Base-by-base conservation (phyloP, 2,888 invertebrate species). In the Leucoma salicis region DNA sequence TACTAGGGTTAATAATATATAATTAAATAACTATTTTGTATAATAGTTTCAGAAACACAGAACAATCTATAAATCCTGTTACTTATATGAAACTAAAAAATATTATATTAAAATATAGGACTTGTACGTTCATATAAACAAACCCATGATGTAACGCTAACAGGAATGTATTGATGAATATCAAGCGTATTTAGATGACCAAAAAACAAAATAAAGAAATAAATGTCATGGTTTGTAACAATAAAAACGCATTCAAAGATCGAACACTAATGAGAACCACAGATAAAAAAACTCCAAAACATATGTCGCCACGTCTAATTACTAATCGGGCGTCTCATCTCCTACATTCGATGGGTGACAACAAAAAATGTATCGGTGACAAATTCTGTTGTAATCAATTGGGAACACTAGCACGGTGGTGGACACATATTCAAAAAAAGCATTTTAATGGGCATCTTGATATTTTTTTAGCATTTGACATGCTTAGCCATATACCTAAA, bases 271-370 rank as follows among this genome's bases (percentile, higher is more conserved):
- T 81, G 79, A 84, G 77, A 58, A 75, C 63, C 73, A 67, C 69
- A 79, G 81, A 82, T 84, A 78, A 86, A 83, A 74, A 21, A 73
- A 75, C 63, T 66, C 70, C 59, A 73, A 78, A 85, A 87, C 86
- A 86, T 79, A 86, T 86, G 87, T 87, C 83, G 70, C 73, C 77
- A 74, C 77, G 75, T 79, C 82, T 86, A 88, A 88, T 88, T 88
- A 86, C 79, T 83, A 82, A 89, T 89, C 88, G 78, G 72, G 63
- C 68, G 72, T 73, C 69, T 78, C 75, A 87, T 88, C 88, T 82
- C 68, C 46, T 46, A 39, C 25, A 27, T 8, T 33, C 15, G 39
- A 33, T 53, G 56, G 66, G 54, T 57, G 31, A 33, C 67, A 21
- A 82, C 77, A 82, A 82, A 84, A 85, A 86, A 78, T 29, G 69